Evolutionary conservation across 2,888 invertebrate genomes (phyloP).

Genomic region (Patella depressa): DNA sequence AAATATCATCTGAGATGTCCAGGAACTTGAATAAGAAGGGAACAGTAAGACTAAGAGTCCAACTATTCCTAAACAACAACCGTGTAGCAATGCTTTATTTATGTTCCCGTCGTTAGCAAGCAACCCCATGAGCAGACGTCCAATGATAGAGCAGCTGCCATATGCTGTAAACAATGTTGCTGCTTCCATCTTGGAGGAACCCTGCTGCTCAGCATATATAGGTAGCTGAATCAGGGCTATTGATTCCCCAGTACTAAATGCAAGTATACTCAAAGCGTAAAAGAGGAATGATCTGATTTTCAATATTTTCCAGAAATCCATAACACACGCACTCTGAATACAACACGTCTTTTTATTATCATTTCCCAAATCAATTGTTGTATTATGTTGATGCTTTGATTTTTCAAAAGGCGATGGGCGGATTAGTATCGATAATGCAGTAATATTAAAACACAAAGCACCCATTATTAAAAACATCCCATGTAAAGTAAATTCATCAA

Average conservation of each 20-base stretch:
- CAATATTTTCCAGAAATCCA: not conserved
- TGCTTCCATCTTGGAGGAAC: not conserved
- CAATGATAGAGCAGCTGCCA: not conserved
- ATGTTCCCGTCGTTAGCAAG: not conserved
- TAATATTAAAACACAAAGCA: not conserved
- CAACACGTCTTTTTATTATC: not conserved
- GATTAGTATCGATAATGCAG: not conserved
- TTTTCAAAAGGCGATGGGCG: not conserved
- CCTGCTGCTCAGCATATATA: not conserved
- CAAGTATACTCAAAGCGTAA: not conserved
- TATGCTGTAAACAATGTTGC: not conserved
- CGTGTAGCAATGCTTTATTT: not conserved
- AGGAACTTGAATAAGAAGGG: not conserved
- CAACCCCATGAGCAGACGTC: not conserved
- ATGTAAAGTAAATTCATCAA: not conserved
- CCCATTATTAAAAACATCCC: not conserved
- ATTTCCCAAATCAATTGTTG: not conserved
- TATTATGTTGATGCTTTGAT: not conserved
- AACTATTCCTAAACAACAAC: not conserved
- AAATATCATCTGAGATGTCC: not conserved
- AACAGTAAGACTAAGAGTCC: not conserved
- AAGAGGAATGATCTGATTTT: not conserved
- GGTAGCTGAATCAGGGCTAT: not conserved
- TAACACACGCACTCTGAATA: not conserved
- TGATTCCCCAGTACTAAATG: not conserved